Evolutionary conservation across 1,140 invertebrate species (phyloP).

Genomic region (Nymphalis io): DNA sequence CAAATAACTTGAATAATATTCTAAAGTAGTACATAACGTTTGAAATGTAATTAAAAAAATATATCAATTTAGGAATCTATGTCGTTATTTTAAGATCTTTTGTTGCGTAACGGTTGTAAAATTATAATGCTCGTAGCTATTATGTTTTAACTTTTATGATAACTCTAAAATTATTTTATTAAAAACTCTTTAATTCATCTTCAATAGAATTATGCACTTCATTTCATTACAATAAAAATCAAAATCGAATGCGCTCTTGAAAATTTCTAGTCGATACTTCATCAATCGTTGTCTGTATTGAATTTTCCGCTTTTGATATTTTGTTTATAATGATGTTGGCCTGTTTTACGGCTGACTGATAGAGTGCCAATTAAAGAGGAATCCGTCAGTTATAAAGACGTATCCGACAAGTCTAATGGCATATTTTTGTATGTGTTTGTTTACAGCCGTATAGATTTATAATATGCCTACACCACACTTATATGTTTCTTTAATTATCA

Average conservation of each 20-base stretch:
- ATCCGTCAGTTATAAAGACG: constrained; percentile 33
- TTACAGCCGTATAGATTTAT: constrained; percentile 36
- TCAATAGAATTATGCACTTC: neutral
- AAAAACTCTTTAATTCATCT: constrained; percentile 1
- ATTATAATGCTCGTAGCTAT: constrained; percentile 12
- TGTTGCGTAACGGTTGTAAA: constrained; percentile 9
- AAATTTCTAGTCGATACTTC: constrained; percentile 24
- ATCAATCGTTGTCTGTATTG: constrained; percentile 30
- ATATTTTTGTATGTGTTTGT: constrained; percentile 32
- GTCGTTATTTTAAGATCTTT: neutral
- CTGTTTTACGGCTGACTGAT: constrained; percentile 38
- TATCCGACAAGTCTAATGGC: constrained; percentile 22
- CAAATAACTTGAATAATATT: too few relatives aligned
- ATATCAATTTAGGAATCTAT: neutral
- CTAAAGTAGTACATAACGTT: too few relatives aligned
- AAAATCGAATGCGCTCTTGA: constrained; percentile 9
- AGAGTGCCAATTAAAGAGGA: constrained; percentile 40
- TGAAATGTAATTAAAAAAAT: too few relatives aligned
- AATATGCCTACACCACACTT: constrained; percentile 28
- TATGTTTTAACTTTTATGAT: constrained; percentile 20
- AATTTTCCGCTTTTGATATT: constrained; percentile 37
- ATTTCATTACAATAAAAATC: constrained; percentile 14
- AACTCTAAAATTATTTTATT: constrained; percentile 23
- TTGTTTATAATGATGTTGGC: constrained; percentile 36
- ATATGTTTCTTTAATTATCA: constrained; percentile 38